Evolutionary conservation across 2,888 invertebrate genomes (phyloP).

Genomic region (Brachylomia viminalis): DNA sequence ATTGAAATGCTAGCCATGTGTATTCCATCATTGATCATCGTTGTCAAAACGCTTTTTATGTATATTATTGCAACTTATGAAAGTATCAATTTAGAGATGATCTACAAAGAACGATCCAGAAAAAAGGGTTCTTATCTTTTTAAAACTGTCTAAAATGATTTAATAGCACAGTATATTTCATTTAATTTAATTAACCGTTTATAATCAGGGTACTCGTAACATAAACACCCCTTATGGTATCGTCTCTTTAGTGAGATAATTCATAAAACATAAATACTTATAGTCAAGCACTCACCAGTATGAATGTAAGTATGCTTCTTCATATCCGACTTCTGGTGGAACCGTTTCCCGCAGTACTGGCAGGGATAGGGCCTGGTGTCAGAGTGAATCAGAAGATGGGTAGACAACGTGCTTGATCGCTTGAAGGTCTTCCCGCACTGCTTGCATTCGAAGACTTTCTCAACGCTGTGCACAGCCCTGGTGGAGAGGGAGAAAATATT

Average conservation of each 20-base stretch:
- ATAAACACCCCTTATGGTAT: background rate
- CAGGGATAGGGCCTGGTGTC: constrained; percentile 99
- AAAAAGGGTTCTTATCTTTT: background rate
- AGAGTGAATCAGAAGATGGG: constrained; percentile 99
- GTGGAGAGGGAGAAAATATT: constrained; percentile 8
- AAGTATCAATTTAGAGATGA: background rate
- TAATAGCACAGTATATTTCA: too few relatives aligned
- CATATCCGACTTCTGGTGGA: constrained; percentile 99
- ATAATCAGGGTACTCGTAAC: too few relatives aligned
- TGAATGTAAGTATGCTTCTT: constrained; percentile 99
- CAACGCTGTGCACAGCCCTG: constrained; percentile 97
- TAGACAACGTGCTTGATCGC: constrained; percentile 98
- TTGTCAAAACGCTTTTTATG: too few relatives aligned
- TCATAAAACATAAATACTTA: background rate
- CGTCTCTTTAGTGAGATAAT: background rate
- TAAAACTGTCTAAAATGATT: too few relatives aligned
- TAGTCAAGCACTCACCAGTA: constrained; percentile 92
- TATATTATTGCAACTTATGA: background rate
- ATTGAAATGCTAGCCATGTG: constrained; percentile 17
- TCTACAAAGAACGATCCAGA: background rate
- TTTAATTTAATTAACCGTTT: too few relatives aligned
- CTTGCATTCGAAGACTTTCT: constrained; percentile 98
- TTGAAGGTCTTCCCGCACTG: constrained; percentile 99
- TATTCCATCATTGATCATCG: background rate
- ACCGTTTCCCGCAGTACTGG: constrained; percentile 99